Evolutionary conservation across 2,113 vertebrate species (phyloP).

Genomic region (Henicopernis longicauda): DNA sequence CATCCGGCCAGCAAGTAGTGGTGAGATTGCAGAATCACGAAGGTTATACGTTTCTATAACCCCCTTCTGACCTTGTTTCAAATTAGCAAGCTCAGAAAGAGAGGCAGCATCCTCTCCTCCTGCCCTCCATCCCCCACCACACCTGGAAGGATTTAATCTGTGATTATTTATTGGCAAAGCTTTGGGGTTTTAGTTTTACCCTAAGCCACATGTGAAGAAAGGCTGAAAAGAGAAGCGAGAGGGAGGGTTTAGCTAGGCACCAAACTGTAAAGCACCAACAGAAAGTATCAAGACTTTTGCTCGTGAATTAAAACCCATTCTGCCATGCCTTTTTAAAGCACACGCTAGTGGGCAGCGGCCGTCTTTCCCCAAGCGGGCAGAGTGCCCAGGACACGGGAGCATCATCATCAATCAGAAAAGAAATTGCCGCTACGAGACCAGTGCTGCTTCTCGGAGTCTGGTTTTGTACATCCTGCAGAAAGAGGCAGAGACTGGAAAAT

Average conservation of each 20-base stretch:
- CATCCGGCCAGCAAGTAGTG: background rate
- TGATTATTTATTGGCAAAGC: background rate
- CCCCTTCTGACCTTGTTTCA: background rate
- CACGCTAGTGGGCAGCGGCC: rapidly evolving
- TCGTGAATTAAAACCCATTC: background rate
- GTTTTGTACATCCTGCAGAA: background rate
- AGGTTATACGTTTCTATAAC: too few species aligned
- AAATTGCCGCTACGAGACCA: too few species aligned
- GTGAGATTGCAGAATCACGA: too few species aligned
- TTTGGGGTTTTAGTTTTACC: background rate
- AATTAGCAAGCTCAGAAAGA: background rate
- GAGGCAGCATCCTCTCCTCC: background rate
- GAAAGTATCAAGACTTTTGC: background rate
- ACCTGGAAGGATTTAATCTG: background rate
- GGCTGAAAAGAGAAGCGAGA: background rate
- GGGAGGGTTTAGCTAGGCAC: background rate
- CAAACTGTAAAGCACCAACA: background rate
- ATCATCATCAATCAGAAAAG: background rate
- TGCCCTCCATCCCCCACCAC: background rate
- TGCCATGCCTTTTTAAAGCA: background rate
- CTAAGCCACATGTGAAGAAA: background rate
- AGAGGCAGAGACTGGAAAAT: background rate
- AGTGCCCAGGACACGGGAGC: background rate
- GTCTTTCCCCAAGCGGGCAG: background rate
- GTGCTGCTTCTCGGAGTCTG: background rate